Base-by-base conservation (phyloP, 2,797 vertebrate genomes). In the Thaleichthys pacificus region DNA sequence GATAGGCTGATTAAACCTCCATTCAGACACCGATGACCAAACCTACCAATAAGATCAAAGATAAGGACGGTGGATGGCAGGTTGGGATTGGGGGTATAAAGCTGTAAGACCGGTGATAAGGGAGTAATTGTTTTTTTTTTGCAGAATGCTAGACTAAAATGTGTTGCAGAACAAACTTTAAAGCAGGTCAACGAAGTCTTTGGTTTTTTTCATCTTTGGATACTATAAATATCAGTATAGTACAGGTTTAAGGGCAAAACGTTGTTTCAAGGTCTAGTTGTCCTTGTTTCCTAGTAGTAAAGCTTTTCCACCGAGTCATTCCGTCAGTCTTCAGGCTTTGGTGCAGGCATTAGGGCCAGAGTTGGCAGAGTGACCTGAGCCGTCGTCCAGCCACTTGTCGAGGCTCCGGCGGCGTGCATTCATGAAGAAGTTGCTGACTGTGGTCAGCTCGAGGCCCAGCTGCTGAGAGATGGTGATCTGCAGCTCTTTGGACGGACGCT, bases 361-460 rank as follows among this genome's bases (percentile, higher is more conserved):
- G 87, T 93, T 95, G 91, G 90, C 89, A 66, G 95, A 92, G 92
- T 91, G 94, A 85, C 95, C 93, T 85, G 94, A 93, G 85, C 96
- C 96, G 63, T 99, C 97, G 62, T 99, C 98, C 89, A 97, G 95
- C 98, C 98, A 99, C 88, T 99, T 99, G 88, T 99, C 98, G 80
- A 99, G 93, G 91, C 98, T 99, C 88, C 98, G 94, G 85, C 98
- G 94, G 57, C 98, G 93, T 5, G 98, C 98, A 28, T 99, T 99
- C 98, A 99, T 99, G 90, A 99, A 99, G 95, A 99, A 99, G 92
- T 99, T 99, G 94, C 97, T 99, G 92, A 99, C 97, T 15, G 98
- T 99, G 89, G 97, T 92, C 86, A 99, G 93, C 95, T 99, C 98
- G 85, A 99, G 90, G 83, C 97, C 97, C 74, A 99, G 94, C 93